These are phyloP conservation scores for Drosophila lutescens DNA, from an alignment of 2,888 invertebrate species.

Conservation along the genomic window DNA sequence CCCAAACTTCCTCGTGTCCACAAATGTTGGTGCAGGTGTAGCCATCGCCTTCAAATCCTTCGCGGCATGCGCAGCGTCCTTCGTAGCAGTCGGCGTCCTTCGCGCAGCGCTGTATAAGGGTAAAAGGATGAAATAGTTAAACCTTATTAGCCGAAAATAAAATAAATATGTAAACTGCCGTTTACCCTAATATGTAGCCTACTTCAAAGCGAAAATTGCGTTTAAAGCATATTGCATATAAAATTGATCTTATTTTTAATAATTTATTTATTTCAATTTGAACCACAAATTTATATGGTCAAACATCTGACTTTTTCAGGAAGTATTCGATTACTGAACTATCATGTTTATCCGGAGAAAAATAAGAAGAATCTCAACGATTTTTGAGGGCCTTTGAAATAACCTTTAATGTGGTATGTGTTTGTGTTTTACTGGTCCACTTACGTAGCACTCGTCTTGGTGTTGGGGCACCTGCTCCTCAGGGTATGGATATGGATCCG, in stretches of 20 bases:
- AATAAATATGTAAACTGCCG: no score
- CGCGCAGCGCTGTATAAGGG: constrained; percentile 74
- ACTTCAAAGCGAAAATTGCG: not conserved
- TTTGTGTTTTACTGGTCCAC: constrained; percentile 33
- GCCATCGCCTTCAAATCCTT: constrained; percentile 91
- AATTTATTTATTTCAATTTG: no score
- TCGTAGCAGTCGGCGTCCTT: constrained; percentile 93
- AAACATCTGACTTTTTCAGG: no score
- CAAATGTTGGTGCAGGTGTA: constrained; percentile 81
- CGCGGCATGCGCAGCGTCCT: constrained; percentile 88
- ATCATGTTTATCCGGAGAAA: no score
- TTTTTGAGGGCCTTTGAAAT: not conserved
- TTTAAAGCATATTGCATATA: no score
- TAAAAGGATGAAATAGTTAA: no score
- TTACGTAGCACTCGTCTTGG: constrained; percentile 72
- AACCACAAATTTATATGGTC: no score
- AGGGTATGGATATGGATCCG: constrained; percentile 16
- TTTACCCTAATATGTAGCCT: not conserved
- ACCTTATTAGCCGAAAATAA: no score
- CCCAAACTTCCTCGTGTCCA: constrained; percentile 79
- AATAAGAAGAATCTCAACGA: no score
- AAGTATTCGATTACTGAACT: no score
- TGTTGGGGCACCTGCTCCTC: constrained; percentile 47
- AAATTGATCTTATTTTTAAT: no score
- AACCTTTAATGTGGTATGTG: not conserved